Evolutionary conservation across 1,140 invertebrate species (phyloP).

Genomic region (Drosophila gunungcola): DNA sequence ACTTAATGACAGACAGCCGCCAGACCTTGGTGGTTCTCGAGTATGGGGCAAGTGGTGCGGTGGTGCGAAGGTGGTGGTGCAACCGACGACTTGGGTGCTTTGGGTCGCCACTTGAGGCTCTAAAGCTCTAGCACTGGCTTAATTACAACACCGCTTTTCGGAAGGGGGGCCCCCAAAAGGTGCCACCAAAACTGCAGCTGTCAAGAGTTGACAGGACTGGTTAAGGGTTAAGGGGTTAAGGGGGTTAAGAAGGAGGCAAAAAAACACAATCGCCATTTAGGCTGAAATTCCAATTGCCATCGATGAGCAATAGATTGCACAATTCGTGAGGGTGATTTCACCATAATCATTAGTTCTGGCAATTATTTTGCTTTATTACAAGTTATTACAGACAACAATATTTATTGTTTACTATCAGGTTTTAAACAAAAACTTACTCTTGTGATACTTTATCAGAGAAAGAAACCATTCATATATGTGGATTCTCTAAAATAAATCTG

Average conservation of each 20-base stretch:
- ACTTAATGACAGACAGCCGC: conserved; percentile 42
- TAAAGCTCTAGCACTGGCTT: conserved; percentile 19
- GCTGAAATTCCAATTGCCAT: conserved; percentile 9
- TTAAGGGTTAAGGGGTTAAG: conserved; percentile 15
- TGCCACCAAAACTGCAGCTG: conserved; percentile 34
- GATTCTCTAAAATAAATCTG: too few relatives aligned
- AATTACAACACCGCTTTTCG: conserved; percentile 37
- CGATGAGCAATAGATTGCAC: conserved; percentile 15
- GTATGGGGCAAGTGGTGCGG: not conserved
- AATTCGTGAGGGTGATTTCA: conserved; percentile 1
- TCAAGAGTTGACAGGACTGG: conserved; percentile 21
- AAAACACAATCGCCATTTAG: not conserved
- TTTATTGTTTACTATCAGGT: conserved; percentile 3
- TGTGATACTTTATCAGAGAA: too few relatives aligned
- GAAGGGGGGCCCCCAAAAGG: conserved; percentile 5
- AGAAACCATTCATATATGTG: too few relatives aligned
- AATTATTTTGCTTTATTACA: conserved; percentile 1
- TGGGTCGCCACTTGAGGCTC: conserved; percentile 28
- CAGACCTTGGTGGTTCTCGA: conserved; percentile 39
- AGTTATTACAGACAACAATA: not conserved
- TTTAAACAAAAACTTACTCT: not conserved
- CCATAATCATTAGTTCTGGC: conserved; percentile 3
- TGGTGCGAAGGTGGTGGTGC: conserved; percentile 27
- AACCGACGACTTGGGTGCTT: conserved; percentile 30
- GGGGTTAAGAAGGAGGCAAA: not conserved